Base-by-base conservation (phyloP, 2,888 invertebrate species). In the Drosophila multiciliata region DNA sequence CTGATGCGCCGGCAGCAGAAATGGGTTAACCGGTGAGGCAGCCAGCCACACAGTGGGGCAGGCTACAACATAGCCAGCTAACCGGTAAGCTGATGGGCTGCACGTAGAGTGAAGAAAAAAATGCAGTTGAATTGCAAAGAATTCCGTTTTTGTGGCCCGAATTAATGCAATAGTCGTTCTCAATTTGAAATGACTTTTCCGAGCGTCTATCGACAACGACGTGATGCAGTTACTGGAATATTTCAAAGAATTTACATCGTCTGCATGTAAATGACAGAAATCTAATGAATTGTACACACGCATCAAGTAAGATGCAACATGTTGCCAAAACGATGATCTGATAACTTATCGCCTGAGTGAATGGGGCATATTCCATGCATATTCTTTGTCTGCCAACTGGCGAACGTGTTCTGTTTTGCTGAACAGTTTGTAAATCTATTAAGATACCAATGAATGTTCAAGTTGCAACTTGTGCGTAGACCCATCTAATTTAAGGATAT, bases 131-230 rank as follows among this genome's bases (percentile, higher is more conserved):
- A 50, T 62, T 72, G 64, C 65, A 66, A 42, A 59, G 64, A 62
- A 75, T 62, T 63, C 59, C 65, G 55, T 70, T 70, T 62, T 62
- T 75, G 74, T 79, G 79, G 76, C 62, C 35, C 61, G 64, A 82
- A 82, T 87, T 84, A 82, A 78, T 84, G 80, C 84, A 82, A 80
- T 72, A 76, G 67, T 78, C 82, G 60, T 67, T 82, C 68, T 50
- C 70, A 76, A 73, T 58, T 66, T 40, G 67, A 64, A 82, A 87
- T 78, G 84, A 67, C 85, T 87, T 87, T 75, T 76, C 75, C 69
- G 66, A 63, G 42, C 74, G 63, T 66, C 70, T 57, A 59, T 68
- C 59, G 75, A 71, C 72, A 75, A 60, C 64, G 62, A 69, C 73
- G 73, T 73, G 74, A 73, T 75, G 74, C 67, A 67, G 60, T 83